Base-by-base conservation (phyloP, 2,888 invertebrate species). In the Andrena camellia region DNA sequence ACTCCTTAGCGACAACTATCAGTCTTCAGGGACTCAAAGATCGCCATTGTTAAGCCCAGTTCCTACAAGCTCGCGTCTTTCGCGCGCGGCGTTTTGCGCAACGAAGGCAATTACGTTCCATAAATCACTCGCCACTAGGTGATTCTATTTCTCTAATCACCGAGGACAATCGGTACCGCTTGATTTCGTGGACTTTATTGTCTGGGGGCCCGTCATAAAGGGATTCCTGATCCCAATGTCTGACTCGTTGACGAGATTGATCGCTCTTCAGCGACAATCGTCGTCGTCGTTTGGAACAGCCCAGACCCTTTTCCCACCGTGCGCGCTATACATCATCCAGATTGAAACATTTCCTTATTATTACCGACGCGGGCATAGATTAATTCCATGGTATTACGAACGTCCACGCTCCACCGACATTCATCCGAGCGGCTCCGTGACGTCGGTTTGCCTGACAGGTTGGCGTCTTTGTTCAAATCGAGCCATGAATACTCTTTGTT, bases 341-440 rank as follows among this genome's bases (percentile, higher is more conserved):
- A 94, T 94, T 93, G 93, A 94, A 93, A 94, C 93, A 93, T 94
- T 94, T 94, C 93, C 93, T 93, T 92, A 93, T 93, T 94, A 93
- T 93, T 93, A 94, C 91, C 92, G 89, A 92, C 92, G 92, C 92
- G 92, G 92, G 92, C 92, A 92, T 93, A 92, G 93, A 94, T 94
- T 94, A 93, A 94, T 94, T 93, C 91, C 89, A 90, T 85, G 90
- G 91, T 89, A 92, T 93, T 91, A 91, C 91, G 88, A 89, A 79
- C 76, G 83, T 81, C 83, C 75, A 83, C 85, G 88, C 78, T 86
- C 83, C 76, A 75, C 75, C 77, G 74, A 84, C 81, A 77, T 83
- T 83, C 86, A 86, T 84, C 88, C 86, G 77, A 81, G 83, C 77
- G 71, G 80, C 72, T 78, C 84, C 63, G 70, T 81, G 84, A 88